These are phyloP conservation scores for Microcebus lehilahytsara DNA, from an alignment of 2,113 vertebrate species.

Conservation along the genomic window DNA sequence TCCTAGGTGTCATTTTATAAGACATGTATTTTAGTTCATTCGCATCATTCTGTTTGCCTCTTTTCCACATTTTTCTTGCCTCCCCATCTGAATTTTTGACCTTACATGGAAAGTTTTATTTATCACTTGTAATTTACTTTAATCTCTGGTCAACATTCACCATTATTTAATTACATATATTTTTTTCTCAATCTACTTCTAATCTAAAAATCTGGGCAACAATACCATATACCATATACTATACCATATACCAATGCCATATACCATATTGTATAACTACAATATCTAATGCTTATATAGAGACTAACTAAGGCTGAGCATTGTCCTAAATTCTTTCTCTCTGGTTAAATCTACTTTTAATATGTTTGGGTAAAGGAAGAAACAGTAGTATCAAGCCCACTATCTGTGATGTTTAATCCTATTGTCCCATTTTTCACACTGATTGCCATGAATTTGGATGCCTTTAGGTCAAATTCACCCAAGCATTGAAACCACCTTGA, in stretches of 20 bases:
- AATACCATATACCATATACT: neutral
- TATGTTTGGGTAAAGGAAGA: constrained; percentile 27
- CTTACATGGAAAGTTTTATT: neutral
- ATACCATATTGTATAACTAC: neutral
- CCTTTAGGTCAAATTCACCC: constrained; percentile 62
- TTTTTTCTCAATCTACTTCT: neutral
- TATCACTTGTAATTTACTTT: neutral
- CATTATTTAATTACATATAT: neutral
- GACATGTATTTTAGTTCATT: neutral
- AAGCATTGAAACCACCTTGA: constrained; percentile 70
- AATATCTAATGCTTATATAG: neutral
- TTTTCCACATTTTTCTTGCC: neutral
- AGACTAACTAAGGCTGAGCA: neutral
- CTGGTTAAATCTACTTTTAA: constrained; percentile 29
- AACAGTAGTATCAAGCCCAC: neutral
- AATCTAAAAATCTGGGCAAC: neutral
- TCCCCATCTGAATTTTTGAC: neutral
- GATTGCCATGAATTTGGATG: constrained; percentile 70
- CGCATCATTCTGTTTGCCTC: neutral
- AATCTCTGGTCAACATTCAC: neutral
- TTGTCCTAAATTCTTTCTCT: neutral
- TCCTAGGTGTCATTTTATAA: neutral
- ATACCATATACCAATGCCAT: too few relatives aligned
- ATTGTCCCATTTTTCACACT: constrained; percentile 68
- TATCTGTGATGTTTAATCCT: constrained; percentile 46